Evolutionary conservation across 2,113 vertebrate species (phyloP), one percentile per base, ranked within the genome.

Genomic region (Gyps fulvus): DNA sequence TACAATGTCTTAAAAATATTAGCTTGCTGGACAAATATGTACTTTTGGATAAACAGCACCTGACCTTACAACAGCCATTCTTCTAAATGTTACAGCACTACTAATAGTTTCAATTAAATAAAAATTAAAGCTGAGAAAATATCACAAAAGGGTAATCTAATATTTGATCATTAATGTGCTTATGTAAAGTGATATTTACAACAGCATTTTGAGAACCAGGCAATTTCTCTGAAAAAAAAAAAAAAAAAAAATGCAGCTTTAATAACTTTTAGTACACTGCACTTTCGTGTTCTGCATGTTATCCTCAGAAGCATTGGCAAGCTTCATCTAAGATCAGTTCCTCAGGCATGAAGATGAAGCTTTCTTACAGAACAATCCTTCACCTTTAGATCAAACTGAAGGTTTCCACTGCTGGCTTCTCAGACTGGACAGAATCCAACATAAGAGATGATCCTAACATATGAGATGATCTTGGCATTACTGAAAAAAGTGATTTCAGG

Each of bases 71-170:
- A 87, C 67, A 97, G 72, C 63, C 91, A 94, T 91, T 93, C 88
- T 96, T 98, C 93, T 97, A 98, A 98, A 98, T 98, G 98, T 98
- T 98, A 98, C 95, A 90, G 94, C 79, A 80, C 40, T 97, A 84
- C 96, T 96, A 97, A 97, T 96, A 97, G 96, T 98, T 98, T 98
- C 96, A 98, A 98, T 98, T 98, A 98, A 98, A 98, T 98, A 98
- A 97, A 98, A 98, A 98, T 98, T 98, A 98, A 98, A 98, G 89
- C 97, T 98, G 87, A 95, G 97, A 97, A 98, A 98, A 98, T 98
- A 98, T 98, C 98, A 98, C 95, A 97, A 96, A 98, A 98, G 97
- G 98, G 97, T 98, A 98, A 97, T 93, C 97, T 98, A 98, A 98
- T 98, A 98, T 98, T 98, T 98, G 96, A 95, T 97, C 96, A 92